A percentile compares a stretch with the other conserved stretches of the same genome.
These are phyloP conservation scores for Hoplodrina blanda DNA, from an alignment of 2,888 invertebrate genomes.

Conservation along the genomic window DNA sequence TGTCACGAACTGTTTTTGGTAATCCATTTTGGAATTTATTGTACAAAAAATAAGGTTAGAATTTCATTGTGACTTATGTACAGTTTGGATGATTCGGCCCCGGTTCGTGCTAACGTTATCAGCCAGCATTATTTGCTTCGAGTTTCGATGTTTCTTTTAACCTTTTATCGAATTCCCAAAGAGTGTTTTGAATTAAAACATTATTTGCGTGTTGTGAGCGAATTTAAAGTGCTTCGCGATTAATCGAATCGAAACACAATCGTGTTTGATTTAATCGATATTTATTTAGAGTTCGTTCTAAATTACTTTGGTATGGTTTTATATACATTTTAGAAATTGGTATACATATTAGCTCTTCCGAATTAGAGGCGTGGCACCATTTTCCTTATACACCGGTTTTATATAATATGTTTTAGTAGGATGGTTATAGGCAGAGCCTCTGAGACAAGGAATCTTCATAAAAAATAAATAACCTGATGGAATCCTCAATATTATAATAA, in stretches of 20 bases:
- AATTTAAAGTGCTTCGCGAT: conserved; percentile 83
- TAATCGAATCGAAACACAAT: conserved; percentile 72
- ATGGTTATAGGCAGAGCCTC: background rate
- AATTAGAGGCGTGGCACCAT: background rate
- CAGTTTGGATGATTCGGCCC: conserved; percentile 66
- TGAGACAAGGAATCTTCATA: too few species aligned
- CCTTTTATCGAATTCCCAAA: conserved; percentile 82
- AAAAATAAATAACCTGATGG: too few species aligned
- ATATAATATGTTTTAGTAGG: background rate
- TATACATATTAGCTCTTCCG: background rate
- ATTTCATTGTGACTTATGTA: conserved; percentile 52
- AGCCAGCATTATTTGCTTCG: conserved; percentile 83
- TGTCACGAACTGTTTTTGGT: conserved; percentile 72
- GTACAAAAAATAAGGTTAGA: conserved; percentile 48
- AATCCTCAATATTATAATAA: too few species aligned
- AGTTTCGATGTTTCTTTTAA: conserved; percentile 84
- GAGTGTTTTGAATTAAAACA: conserved; percentile 86
- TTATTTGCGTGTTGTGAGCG: conserved; percentile 83
- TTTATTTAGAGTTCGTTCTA: conserved; percentile 56
- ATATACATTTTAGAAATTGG: conserved; percentile 3
- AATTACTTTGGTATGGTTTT: conserved; percentile 37
- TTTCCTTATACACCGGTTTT: background rate
- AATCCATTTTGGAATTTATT: conserved; percentile 59
- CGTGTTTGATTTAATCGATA: conserved; percentile 62
- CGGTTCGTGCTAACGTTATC: conserved; percentile 82